These are phyloP conservation scores for Epizoanthus fatuus DNA, from an alignment of 92 coral and sea anemone species.

Conservation along the genomic window DNA sequence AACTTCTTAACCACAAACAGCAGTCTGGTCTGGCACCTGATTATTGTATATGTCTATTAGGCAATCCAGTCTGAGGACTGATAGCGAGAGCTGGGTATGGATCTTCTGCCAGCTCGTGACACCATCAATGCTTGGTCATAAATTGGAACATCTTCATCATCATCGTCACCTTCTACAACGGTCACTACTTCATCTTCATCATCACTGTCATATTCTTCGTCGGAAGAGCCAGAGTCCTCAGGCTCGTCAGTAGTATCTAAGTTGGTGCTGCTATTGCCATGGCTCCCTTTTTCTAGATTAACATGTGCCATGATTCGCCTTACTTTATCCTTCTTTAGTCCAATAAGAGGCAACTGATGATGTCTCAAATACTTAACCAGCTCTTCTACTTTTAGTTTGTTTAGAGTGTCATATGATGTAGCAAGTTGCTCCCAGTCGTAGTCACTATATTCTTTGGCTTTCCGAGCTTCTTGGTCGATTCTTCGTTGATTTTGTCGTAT, in stretches of 20 bases:
- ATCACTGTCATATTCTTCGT: slow-evolving; percentile 10
- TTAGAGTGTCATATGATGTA: slow-evolving; percentile 65
- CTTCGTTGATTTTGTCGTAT: slow-evolving; percentile 53
- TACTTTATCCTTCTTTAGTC: slow-evolving; percentile 18
- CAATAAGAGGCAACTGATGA: slow-evolving; percentile 18
- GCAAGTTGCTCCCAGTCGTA: slow-evolving; percentile 72
- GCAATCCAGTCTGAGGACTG: slow-evolving; percentile 18
- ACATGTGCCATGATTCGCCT: slow-evolving; percentile 20
- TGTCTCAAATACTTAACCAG: slow-evolving; percentile 43
- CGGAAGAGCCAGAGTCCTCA: neutral
- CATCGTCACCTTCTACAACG: slow-evolving; percentile 13
- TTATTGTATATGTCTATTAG: no score
- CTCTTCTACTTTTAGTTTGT: slow-evolving; percentile 69
- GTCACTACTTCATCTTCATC: slow-evolving; percentile 40
- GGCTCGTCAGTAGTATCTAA: neutral
- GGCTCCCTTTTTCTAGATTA: neutral
- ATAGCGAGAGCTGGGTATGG: slow-evolving; percentile 5
- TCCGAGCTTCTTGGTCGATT: slow-evolving; percentile 57
- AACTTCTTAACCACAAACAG: no score
- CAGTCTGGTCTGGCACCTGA: no score
- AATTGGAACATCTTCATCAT: neutral
- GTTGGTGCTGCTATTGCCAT: no score
- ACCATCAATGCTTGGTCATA: no score
- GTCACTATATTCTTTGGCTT: slow-evolving; percentile 62
- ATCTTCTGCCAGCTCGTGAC: neutral